A percentile compares a stretch with the other conserved stretches of the same genome.
Conservation (phyloP, 2,888 invertebrate genomes). For the Podabrus alpinus region DNA sequence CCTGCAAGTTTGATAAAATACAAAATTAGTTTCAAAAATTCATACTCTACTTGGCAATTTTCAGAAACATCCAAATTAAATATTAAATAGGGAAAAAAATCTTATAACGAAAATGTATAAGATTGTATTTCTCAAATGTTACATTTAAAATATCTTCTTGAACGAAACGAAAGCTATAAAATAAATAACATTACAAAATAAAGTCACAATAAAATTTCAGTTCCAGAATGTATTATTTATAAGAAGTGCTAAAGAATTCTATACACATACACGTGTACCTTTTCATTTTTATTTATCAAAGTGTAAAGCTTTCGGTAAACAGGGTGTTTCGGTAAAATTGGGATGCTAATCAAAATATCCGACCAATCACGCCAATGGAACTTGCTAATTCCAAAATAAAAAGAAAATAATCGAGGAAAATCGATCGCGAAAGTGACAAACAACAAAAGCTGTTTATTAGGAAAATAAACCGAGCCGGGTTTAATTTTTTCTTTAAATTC, state of each 20-base stretch:
- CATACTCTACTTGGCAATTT: slow-evolving; percentile 1
- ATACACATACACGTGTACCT: background rate
- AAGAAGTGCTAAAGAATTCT: background rate
- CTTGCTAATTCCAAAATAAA: background rate
- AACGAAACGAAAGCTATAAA: background rate
- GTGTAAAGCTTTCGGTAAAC: background rate
- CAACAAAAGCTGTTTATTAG: background rate
- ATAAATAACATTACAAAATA: background rate
- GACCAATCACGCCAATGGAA: no score
- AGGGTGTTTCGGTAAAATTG: background rate
- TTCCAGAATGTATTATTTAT: slow-evolving; percentile 2
- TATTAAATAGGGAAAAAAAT: background rate
- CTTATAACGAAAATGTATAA: background rate
- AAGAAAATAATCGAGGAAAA: background rate
- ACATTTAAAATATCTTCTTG: background rate
- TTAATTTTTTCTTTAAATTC: background rate
- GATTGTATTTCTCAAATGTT: background rate
- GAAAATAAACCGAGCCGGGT: background rate
- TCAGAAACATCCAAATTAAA: slow-evolving; percentile 2
- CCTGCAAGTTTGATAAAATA: background rate
- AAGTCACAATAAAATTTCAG: background rate
- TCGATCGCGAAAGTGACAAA: background rate
- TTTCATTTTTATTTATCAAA: background rate
- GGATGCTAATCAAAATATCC: no score
- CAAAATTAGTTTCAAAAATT: background rate